Base-by-base conservation (phyloP, 1,140 invertebrate species). In the Scaptomyza pallida region DNA sequence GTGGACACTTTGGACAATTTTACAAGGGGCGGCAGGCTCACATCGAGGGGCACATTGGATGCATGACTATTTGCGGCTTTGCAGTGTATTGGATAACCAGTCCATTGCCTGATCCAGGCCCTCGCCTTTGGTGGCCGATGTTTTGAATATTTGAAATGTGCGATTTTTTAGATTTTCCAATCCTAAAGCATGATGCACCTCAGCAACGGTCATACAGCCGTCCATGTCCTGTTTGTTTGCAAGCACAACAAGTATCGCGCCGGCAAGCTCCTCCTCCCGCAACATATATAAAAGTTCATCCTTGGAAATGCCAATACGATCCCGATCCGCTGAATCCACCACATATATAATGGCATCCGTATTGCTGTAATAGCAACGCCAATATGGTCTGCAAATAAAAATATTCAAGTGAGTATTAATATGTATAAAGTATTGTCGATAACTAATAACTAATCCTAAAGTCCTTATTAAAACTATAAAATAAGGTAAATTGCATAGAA, bases 211-310 rank as follows among this genome's bases (percentile, higher is more conserved):
- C 93, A 99, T 95, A 88, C 98, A 98, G 23, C 98, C 98, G 54
- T 98, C 96, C 94, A 99, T 98, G 91, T 99, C 99, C 92, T 99
- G 99, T 93, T 99, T 99, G 91, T 99, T 99, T n/a, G 99, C 99
- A 86, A 99, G 92, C 35, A 99, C 98, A 30, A 99, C 96, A 63
- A 99, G 93, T 86, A 99, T 96, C 55, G 98, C 97, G 76, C 97
- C 97, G 83, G 97, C 96, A 86, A 99, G 92, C 92, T 99, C 99
- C 91, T 99, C 99, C 93, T 99, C 99, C 95, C 98, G 85, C 63
- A 88, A 94, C 98, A 99, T 99, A 79, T 97, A 97, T 63, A 99
- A 94, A 52, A 99, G 93, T 92, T 99, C 99, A 93, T 99, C 97
- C 95, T 99, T 99, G 40, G 98, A 99, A 92, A 99, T 99, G 61